Evolutionary conservation across 2,888 invertebrate species (phyloP).

Genomic region (Melipona bicolor): DNA sequence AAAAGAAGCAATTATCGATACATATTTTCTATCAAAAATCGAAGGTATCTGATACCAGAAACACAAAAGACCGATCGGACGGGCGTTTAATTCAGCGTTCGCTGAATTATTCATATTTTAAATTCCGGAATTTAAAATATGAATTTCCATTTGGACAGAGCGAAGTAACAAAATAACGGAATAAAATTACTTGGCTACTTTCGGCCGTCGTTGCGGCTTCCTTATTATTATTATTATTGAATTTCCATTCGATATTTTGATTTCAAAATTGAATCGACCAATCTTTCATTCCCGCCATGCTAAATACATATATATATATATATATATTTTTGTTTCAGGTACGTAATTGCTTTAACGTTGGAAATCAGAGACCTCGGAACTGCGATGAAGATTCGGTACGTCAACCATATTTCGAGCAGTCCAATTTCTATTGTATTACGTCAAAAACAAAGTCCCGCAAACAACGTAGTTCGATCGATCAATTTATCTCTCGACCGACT

Average conservation of each 20-base stretch:
- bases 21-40: not conserved
- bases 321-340: constrained; percentile 56
- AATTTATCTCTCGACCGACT: not conserved
- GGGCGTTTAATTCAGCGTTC: too few relatives aligned
- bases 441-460: not conserved
- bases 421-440: not conserved
- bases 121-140: not conserved
- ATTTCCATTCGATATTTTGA: not conserved
- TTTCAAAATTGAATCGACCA: too few relatives aligned
- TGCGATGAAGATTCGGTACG: constrained; percentile 11
- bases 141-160: not conserved
- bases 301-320: constrained; percentile 15
- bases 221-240: not conserved
- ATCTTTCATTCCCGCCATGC: not conserved
- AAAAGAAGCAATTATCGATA: not conserved
- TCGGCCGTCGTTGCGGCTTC: not conserved
- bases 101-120: not conserved
- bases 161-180: not conserved
- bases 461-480: not conserved
- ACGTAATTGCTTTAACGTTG: constrained; percentile 24
- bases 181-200: not conserved
- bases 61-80: too few relatives aligned
- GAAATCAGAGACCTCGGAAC: not conserved
- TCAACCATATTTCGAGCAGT: not conserved
- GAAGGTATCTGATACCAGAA: not conserved